Evolutionary conservation across 2,113 vertebrate species (phyloP), one percentile per base, ranked within the genome.

Genomic region (Petrocephalus zakoni): DNA sequence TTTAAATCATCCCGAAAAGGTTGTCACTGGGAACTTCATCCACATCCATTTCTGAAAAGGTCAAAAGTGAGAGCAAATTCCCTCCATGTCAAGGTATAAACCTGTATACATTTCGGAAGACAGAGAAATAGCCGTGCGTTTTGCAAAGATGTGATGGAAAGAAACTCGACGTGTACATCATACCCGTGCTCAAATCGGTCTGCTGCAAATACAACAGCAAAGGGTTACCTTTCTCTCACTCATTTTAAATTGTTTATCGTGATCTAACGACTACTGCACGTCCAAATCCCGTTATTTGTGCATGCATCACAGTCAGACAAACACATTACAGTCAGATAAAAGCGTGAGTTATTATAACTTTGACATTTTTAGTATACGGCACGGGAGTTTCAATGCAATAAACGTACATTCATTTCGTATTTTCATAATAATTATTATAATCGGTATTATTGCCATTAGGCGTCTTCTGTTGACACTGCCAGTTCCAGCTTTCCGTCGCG

Each of bases 1-100:
- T 87, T 87, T 72, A 87, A 87, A 87, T 87, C 42, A 51, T 29
- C n/a, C n/a, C 52, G 42, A 34, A 88, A 87, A 75, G 25, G 7
- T 8, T 78, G 13, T 52, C 29, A 78, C 51, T 37, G 51, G 29
- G 49, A 88, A 81, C 68, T 88, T 88, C 47, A 55, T 72, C 51
- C 68, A 88, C 22, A 88, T 88, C 25, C 25, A 88, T 81, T 52
- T 51, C 5, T 75, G 46, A 21, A 75, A 87, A 51, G n/a, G 46
- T 72, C 42, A 58, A 21, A 51, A 72, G 87, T 75, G 87, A 87
- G 25, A 49, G 87, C 42, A 75, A 75, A 87, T 72, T 87, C 29
- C 61, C 25, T 58, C n/a, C 11, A 87, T 75, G 47, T 29, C 49
- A 75, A 87, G 87, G 61, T 53, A 51, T 75, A 68, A 29, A 86